These are phyloP conservation scores for Sinodicranocentrus sp. DNA, from an alignment of 2,888 invertebrate species.

Conservation along the genomic window DNA sequence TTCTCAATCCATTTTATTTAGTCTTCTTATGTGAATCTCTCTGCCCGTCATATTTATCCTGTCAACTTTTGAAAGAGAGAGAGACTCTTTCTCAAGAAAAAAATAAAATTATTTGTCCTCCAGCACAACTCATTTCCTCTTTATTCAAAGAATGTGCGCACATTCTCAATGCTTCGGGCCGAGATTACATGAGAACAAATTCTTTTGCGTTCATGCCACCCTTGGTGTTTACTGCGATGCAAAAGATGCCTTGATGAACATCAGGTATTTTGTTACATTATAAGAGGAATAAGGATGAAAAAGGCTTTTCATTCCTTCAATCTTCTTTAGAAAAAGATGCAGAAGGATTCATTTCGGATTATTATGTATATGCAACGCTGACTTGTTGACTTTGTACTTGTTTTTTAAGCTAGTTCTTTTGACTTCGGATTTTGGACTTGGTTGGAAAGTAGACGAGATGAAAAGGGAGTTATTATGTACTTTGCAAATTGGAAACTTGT, in stretches of 20 bases:
- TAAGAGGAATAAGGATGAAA: not conserved
- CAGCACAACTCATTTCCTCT: slow-evolving; percentile 1
- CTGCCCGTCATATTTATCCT: slow-evolving; percentile 7
- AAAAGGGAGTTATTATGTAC: too few relatives aligned
- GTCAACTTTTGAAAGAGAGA: slow-evolving; percentile 18
- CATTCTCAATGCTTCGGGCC: not conserved
- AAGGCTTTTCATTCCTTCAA: not conserved
- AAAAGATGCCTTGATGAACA: not conserved
- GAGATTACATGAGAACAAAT: slow-evolving; percentile 10
- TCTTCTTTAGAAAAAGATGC: not conserved
- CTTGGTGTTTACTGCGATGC: not conserved
- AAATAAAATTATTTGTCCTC: slow-evolving; percentile 5
- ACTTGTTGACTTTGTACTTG: too few relatives aligned
- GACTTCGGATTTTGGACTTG: too few relatives aligned
- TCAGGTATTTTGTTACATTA: not conserved
- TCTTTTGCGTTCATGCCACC: not conserved
- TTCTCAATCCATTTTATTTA: not conserved
- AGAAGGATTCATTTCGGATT: not conserved
- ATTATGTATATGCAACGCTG: not conserved
- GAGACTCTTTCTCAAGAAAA: not conserved
- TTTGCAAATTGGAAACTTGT: too few relatives aligned
- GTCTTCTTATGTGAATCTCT: not conserved
- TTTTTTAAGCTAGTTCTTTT: too few relatives aligned
- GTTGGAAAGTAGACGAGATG: too few relatives aligned
- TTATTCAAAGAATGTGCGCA: not conserved